Evolutionary conservation across 2,113 vertebrate genomes (phyloP), one percentile per base, ranked within the genome.

Genomic region (Lepus timidus): DNA sequence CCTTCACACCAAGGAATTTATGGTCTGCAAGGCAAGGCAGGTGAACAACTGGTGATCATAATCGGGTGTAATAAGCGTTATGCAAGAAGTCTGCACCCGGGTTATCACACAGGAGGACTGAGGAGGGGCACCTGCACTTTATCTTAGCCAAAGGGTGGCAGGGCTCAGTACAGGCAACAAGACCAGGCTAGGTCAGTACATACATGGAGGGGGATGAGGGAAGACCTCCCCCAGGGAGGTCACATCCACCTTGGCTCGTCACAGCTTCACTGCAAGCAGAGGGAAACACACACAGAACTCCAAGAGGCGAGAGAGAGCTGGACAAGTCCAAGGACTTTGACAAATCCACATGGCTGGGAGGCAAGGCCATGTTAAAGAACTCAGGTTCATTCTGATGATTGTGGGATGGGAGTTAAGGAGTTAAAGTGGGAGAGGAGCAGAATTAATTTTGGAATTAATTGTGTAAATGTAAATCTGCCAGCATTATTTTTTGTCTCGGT

Each of bases 1-100:
- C 95, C 90, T 95, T 82, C 36, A 75, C 5, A 23, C 78, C 65
- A 82, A 85, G 81, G 95, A 95, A 95, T 97, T 96, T 96, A 92
- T 31, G 79, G 81, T 93, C 73, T 76, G 33, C 85, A 88, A 95
- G 96, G 96, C 86, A 94, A 96, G 96, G 94, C 74, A 11, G 70
- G 73, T 39, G 90, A 96, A 81, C 76, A 91, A 58, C 71, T 0
- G 22, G 67, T 39, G 90, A 82, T 92, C 89, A 17, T 80, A 90
- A 83, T n/a, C 0, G 1, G 55, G 80, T 25, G 33, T 95, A 83
- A 79, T 88, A 29, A 87, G 87, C 8, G 36, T 96, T 92, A 81
- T 9, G 74, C 88, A 96, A 95, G 88, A 74, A 55, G 29, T 70
- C 82, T 44, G 67, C 9, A 33, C 14, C 78, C 12, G 65, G 70